Conservation (phyloP, 2,797 vertebrate genomes). For the Pseudochaenichthys georgianus region DNA sequence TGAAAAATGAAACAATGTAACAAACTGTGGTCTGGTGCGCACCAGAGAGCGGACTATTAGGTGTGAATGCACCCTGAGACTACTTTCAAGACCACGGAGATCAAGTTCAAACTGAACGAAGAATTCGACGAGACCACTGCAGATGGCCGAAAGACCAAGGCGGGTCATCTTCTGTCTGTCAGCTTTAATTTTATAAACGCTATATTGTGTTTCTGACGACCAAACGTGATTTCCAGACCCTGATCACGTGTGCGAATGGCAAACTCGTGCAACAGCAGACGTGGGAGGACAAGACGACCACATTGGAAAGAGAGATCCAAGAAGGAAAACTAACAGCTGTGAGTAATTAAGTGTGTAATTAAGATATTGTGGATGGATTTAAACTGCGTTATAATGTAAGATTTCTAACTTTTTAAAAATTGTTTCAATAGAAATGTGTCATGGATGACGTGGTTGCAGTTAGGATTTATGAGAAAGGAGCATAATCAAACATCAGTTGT, state of each 20-base stretch:
- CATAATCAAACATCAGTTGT: constrained; percentile 69
- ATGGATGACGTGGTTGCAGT: constrained; percentile 89
- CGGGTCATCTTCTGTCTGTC: constrained; percentile 49
- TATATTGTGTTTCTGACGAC: neutral
- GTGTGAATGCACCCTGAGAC: constrained; percentile 46
- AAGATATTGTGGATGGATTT: no score
- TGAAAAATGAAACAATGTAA: no score
- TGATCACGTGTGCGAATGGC: constrained; percentile 88
- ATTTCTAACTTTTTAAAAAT: neutral
- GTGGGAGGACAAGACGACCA: constrained; percentile 93
- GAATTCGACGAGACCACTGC: constrained; percentile 87
- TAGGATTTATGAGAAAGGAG: constrained; percentile 89
- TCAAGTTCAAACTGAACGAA: constrained; percentile 82
- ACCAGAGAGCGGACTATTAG: no score
- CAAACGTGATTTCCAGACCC: constrained; percentile 82
- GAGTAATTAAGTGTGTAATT: constrained; percentile 83
- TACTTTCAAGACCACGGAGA: constrained; percentile 81
- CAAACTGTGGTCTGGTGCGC: no score
- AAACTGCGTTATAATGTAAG: neutral
- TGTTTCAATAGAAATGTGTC: constrained; percentile 86
- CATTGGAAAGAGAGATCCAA: constrained; percentile 89
- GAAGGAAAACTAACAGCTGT: constrained; percentile 93
- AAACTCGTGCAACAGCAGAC: constrained; percentile 91
- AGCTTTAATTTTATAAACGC: rapidly evolving
- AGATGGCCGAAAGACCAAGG: constrained; percentile 85